phyloP scores from a whole-genome alignment of 2,888 invertebrate genomes.

The Alloplasta piceator region DNA sequence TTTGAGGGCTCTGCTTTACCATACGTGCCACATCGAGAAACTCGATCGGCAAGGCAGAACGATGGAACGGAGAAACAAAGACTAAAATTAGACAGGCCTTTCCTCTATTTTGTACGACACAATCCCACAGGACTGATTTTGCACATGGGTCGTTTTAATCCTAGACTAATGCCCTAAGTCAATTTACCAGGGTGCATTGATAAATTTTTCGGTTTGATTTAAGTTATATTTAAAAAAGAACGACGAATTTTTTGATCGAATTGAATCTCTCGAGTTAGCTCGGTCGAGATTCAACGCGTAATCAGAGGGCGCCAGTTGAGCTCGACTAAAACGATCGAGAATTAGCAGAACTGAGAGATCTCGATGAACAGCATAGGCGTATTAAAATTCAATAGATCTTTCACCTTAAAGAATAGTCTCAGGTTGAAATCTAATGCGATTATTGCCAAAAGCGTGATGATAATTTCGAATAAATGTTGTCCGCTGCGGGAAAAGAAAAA shows the following conservation, averaged over 20 bases:
- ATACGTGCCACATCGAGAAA: conserved; percentile 26
- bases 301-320: conserved; percentile 17
- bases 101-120: conserved; percentile 94
- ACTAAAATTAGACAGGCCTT: conserved; percentile 93
- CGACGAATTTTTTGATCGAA: conserved; percentile 18
- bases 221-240: conserved; percentile 7
- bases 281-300: conserved; percentile 45
- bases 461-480: conserved; percentile 31
- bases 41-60: conserved; percentile 69
- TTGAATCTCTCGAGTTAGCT: conserved; percentile 22
- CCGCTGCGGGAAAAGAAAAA: conserved; percentile 18
- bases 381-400: conserved; percentile 30
- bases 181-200: conserved; percentile 26
- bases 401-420: conserved; percentile 13
- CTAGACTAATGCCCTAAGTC: conserved; percentile 89
- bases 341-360: conserved; percentile 27
- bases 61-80: conserved; percentile 86
- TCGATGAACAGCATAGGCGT: conserved; percentile 22
- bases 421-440: conserved; percentile 28
- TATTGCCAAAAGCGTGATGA: conserved; percentile 11
- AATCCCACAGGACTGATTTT: conserved; percentile 96
- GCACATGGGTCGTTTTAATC: conserved; percentile 95
- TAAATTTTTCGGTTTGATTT: neutral
- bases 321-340: conserved; percentile 30
- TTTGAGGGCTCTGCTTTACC: conserved; percentile 12